Evolutionary conservation across 2,888 invertebrate species (phyloP).

Genomic region (Linnaemya vulpina): DNA sequence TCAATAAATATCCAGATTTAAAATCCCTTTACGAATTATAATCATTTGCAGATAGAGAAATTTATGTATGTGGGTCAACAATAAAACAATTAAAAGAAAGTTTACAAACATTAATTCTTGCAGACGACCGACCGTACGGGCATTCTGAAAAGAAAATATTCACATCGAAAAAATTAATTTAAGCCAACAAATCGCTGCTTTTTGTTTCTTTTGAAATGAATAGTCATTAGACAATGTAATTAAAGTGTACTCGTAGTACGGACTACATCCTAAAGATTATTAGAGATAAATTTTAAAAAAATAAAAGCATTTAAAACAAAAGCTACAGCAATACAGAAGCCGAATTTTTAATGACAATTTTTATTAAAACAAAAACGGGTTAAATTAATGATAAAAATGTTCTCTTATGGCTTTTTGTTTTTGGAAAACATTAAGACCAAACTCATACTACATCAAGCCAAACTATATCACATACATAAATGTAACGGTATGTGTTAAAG

Average conservation of each 20-base stretch:
- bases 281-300: constrained; percentile 59
- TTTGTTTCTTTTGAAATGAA: constrained; percentile 25
- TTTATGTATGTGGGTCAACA: constrained; percentile 63
- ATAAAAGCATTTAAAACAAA: neutral
- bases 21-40: constrained; percentile 7
- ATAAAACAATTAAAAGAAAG: constrained; percentile 66
- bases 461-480: constrained; percentile 7
- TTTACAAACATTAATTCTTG: constrained; percentile 44
- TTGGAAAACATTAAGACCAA: constrained; percentile 49
- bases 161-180: constrained; percentile 26
- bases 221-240: constrained; percentile 66
- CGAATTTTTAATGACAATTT: constrained; percentile 61
- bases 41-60: constrained; percentile 38
- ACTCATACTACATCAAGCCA: constrained; percentile 28
- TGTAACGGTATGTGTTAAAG: constrained; percentile 31
- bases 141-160: constrained; percentile 37
- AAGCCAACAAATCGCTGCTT: neutral
- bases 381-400: constrained; percentile 52
- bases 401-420: constrained; percentile 36
- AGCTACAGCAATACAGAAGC: constrained; percentile 54
- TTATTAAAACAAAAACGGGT: constrained; percentile 54
- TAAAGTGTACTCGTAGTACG: constrained; percentile 55
- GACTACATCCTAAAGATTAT: constrained; percentile 66
- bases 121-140: neutral
- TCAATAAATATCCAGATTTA: constrained; percentile 5